These are phyloP conservation scores for Acrocephalus scirpaceus DNA, from an alignment of 2,797 vertebrate genomes.

Conservation along the genomic window DNA sequence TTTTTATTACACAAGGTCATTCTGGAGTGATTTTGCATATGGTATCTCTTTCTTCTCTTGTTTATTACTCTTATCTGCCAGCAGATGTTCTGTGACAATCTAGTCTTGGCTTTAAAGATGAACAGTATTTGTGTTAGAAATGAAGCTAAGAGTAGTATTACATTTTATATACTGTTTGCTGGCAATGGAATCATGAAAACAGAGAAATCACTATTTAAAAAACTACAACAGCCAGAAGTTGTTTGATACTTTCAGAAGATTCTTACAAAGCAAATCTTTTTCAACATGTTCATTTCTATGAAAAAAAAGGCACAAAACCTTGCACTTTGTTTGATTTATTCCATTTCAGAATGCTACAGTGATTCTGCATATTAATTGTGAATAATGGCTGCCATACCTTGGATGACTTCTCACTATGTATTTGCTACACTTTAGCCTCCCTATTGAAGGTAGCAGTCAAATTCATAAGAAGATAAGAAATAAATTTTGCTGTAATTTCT, in stretches of 20 bases:
- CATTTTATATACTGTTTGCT: not conserved
- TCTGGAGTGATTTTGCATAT: not conserved
- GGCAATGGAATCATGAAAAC: not conserved
- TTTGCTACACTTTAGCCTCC: not conserved
- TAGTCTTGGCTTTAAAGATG: not conserved
- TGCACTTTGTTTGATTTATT: not conserved
- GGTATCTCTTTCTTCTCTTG: not conserved
- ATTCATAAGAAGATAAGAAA: not conserved
- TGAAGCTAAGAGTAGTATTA: not conserved
- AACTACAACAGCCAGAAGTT: not conserved
- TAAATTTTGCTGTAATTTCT: not conserved
- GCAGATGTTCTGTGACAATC: not conserved
- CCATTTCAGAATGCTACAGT: not conserved
- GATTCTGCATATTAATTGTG: not conserved
- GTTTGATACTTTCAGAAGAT: not conserved
- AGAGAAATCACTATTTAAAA: not conserved
- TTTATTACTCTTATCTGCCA: not conserved
- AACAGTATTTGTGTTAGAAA: not conserved
- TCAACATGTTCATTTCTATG: not conserved
- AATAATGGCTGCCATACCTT: not conserved
- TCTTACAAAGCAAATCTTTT: not conserved
- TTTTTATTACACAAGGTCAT: not conserved
- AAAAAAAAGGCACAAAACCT: not conserved
- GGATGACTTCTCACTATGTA: not conserved
- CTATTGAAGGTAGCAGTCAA: not conserved